phyloP scores from a whole-genome alignment of 2,797 vertebrate species.

The Rhinatrema bivittatum region DNA sequence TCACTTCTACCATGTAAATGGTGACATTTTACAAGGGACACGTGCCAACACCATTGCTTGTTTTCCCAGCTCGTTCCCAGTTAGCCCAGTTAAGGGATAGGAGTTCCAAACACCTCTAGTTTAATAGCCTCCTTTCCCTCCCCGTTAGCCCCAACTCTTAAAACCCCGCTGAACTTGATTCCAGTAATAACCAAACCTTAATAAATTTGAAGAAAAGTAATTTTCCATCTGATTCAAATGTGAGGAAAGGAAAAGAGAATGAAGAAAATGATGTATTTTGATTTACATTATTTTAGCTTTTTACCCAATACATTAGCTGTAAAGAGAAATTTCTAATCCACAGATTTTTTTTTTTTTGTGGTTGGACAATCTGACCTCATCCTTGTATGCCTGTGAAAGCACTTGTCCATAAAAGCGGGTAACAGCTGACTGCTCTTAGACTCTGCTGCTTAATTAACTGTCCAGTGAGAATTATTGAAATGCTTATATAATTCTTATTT shows the following conservation, averaged over 20 bases:
- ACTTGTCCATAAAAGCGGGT: constrained; percentile 57
- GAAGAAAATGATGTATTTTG: constrained; percentile 28
- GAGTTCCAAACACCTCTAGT: too few relatives aligned
- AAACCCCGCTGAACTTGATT: constrained; percentile 42
- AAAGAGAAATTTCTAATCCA: constrained; percentile 48
- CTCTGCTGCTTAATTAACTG: constrained; percentile 60
- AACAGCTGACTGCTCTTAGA: constrained; percentile 57
- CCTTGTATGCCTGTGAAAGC: constrained; percentile 45
- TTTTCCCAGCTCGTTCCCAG: too few relatives aligned
- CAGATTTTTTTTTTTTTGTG: constrained; percentile 39
- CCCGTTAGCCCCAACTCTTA: too few relatives aligned
- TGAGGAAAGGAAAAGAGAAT: constrained; percentile 22
- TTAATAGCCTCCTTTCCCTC: too few relatives aligned
- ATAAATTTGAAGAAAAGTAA: constrained; percentile 24
- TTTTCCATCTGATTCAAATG: constrained; percentile 28
- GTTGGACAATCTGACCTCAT: constrained; percentile 41
- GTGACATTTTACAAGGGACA: too few relatives aligned
- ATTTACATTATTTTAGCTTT: constrained; percentile 45
- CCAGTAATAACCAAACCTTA: constrained; percentile 59
- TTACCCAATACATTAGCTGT: constrained; percentile 46
- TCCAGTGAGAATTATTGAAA: constrained; percentile 63
- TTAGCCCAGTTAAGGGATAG: too few relatives aligned
- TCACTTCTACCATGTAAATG: too few relatives aligned
- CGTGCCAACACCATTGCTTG: too few relatives aligned
- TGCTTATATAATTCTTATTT: constrained; percentile 64